Percentiles rank a stretch among this genome's conserved stretches.
phyloP scores from a whole-genome alignment of 2,888 invertebrate genomes.

The Nephrotoma guestfalica region DNA sequence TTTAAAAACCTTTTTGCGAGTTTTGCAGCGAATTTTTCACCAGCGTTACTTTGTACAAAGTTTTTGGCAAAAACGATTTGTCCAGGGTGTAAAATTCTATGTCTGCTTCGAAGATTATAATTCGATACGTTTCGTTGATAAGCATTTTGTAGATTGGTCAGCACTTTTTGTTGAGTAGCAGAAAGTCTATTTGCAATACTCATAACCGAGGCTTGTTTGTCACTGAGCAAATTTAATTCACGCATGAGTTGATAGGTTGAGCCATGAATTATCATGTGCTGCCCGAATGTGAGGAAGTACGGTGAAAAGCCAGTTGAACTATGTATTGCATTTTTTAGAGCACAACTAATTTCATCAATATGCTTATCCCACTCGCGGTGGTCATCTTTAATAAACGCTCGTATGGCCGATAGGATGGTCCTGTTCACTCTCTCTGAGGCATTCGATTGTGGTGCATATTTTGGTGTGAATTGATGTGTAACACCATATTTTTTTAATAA shows the following conservation, averaged over 20 bases:
- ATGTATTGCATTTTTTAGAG: not conserved
- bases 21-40: not conserved
- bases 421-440: not conserved
- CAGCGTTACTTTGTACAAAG: not conserved
- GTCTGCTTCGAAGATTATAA: not conserved
- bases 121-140: not conserved
- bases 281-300: not conserved
- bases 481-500: not conserved
- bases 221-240: not conserved
- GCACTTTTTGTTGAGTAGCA: too few relatives aligned
- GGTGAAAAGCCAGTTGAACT: not conserved
- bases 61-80: not conserved
- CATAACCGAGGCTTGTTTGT: not conserved
- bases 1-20: not conserved
- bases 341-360: not conserved
- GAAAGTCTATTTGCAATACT: not conserved
- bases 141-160: not conserved
- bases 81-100: not conserved
- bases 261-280: not conserved
- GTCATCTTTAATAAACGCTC: not conserved
- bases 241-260: not conserved
- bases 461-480: not conserved
- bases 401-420: not conserved
- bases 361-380: not conserved
- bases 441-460: not conserved